Base-by-base conservation (phyloP, 2,888 invertebrate genomes). In the Congeria kusceri region DNA sequence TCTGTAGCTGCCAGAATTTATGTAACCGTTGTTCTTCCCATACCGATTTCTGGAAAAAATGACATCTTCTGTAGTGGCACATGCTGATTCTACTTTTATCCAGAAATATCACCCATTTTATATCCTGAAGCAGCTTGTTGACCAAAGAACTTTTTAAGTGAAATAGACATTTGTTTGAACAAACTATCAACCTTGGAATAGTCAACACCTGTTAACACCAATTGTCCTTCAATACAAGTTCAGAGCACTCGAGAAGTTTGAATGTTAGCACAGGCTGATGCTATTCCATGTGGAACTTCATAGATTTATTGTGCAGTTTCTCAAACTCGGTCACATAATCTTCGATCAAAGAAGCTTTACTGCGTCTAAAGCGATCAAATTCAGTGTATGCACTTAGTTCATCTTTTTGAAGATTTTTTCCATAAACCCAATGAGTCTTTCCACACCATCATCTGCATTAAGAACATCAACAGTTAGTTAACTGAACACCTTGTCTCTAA, bases 321-420 rank as follows among this genome's bases (percentile, higher is more conserved):
- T 79, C 74, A 66, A 79, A 79, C n/a, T 78, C 74, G 32, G 78
- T 69, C 15, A 69, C 63, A 53, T 53, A 78, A 23, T 74, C 67
- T 28, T 78, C 78, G 69, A 78, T 78, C 23, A 65, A 56, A 15
- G 46, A 23, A 9, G 46, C 61, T 15, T 53, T 58, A 44, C 58
- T 59, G 3, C 59, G 1, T 56, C 47, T 68, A 47, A 69, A 80
- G 39, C 71, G 56, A 58, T 73, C 80, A 80, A 80, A 80, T 18
- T 67, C 66, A 9, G 68, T 64, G 56, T 80, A 77, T n/a, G 65
- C 64, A 53, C 67, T 77, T 1, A 80, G 32, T 47, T 77, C 67
- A 67, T 71, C 58, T 67, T 79, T 59, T 76, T 80, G 46, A 70
- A 80, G 15, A 76, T 76, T 23, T 39, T 58, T 46, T 76, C 76